Evolutionary conservation across 1,140 invertebrate species (phyloP), one percentile per base, ranked within the genome.

Genomic region (Fopius arisanus): DNA sequence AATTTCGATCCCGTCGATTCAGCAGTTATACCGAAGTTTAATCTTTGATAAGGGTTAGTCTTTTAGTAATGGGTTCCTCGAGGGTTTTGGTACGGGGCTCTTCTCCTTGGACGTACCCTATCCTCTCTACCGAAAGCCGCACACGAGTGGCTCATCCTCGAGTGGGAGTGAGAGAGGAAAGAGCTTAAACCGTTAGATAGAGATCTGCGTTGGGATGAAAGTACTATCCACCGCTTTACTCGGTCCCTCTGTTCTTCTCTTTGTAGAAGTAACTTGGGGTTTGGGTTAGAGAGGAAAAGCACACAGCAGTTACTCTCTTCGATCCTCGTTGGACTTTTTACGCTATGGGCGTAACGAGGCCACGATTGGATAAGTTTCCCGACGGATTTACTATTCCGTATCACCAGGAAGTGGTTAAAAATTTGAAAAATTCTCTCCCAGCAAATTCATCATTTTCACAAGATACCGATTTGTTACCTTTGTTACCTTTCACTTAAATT

Each of bases 1-100:
- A 90, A 90, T 90, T 90, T 89, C 88, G 83, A 89, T 89, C 87
- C 87, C 84, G 89, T 89, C 88, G 88, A 89, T 89, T 90, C 89
- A 89, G 89, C 88, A 89, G 84, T 88, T 88, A 88, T 88, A 88
- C 84, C 79, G 73, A 89, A 89, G 88, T 89, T 89, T 89, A 89
- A 89, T 89, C 89, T 90, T 88, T 89, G 89, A 90, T 89, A 89
- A 89, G 88, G 87, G 85, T 89, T 89, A 86, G 87, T 88, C 85
- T 87, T 87, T 88, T 88, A 86, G 86, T 88, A 88, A 88, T 88
- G 85, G 87, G 84, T 85, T 88, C 83, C 10, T 65, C n/a, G 62
- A 65, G 62, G 62, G 62, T 29, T 59, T 78, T 74, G 76, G 82
- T 81, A 83, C 77, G 80, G 80, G 74, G 77, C 79, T 79, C 76